Evolutionary conservation across 2,113 vertebrate genomes (phyloP), one percentile per base, ranked within the genome.

Genomic region (Scomber scombrus): DNA sequence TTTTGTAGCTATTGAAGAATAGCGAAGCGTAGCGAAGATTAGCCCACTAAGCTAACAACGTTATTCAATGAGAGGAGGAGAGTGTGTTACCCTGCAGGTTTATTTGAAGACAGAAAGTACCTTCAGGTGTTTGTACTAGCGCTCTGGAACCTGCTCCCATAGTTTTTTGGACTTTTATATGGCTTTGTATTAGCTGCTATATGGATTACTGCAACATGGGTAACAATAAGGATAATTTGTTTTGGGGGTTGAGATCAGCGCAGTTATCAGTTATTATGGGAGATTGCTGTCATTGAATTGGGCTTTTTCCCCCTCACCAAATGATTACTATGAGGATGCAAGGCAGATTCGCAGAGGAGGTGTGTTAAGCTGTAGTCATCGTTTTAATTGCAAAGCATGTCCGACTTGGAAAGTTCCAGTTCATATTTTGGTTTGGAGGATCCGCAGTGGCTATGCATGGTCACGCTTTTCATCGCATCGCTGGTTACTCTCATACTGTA

Each of bases 381-480:
- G 46, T 55, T 80, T 69, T 63, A 26, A 63, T 67, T 64, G 31
- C 85, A 78, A 93, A 94, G 68, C 90, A 97, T 98, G 97, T 90
- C 95, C 81, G 78, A 93, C 85, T 83, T 76, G 74, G 91, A 91
- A 85, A 91, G 82, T 88, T 94, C 93, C 91, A 45, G 56, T 57
- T 90, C 84, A 12, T 83, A 69, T 84, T 84, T 90, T 5, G 87
- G 85, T 75, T 76, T 95, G 78, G 95, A 88, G 29, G 96, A 96
- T 75, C 87, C 94, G 65, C 95, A 94, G 92, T 98, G 97, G 96
- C 84, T 95, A 2, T 93, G 91, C 60, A 93, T 96, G 90, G 86
- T 96, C 55, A 94, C 95, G 1, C 94, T 98, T 3, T 98, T 95
- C 49, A 56, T 94, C 62, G 95, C 92, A 3, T 95, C 97, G 10